These are phyloP conservation scores for Trogon surrucura DNA, from an alignment of 2,113 vertebrate genomes.

Conservation along the genomic window DNA sequence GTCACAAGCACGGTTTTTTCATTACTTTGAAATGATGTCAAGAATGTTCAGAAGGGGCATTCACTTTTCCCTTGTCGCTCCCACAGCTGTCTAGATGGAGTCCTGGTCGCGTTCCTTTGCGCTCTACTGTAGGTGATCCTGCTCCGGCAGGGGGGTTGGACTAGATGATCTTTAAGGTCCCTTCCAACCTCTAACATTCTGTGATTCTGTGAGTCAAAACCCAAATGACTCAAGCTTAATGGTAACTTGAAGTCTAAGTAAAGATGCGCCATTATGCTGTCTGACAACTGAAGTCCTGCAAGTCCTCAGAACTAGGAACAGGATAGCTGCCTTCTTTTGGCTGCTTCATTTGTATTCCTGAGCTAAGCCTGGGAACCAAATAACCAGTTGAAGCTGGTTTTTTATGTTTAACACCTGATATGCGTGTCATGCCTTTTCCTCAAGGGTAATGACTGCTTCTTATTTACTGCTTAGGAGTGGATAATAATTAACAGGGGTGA, in stretches of 20 bases:
- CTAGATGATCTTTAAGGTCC: too few relatives aligned
- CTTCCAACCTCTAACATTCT: too few relatives aligned
- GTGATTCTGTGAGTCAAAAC: too few relatives aligned
- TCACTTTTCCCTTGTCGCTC: background rate
- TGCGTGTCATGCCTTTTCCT: background rate
- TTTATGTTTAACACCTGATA: slow-evolving; percentile 52
- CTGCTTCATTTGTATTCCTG: background rate
- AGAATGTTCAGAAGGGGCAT: background rate
- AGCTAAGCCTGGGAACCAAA: slow-evolving; percentile 4
- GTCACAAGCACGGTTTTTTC: background rate
- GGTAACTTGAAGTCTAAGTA: background rate
- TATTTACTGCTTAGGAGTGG: slow-evolving; percentile 40
- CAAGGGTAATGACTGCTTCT: slow-evolving; percentile 13
- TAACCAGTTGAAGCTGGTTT: background rate
- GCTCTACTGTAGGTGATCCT: too few relatives aligned
- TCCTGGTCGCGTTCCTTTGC: too few relatives aligned
- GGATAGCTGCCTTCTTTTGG: background rate
- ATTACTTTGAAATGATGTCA: background rate
- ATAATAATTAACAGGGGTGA: slow-evolving; percentile 51
- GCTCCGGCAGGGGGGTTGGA: too few relatives aligned
- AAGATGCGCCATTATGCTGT: background rate
- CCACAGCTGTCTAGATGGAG: background rate
- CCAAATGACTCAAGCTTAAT: background rate
- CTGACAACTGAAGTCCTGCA: background rate
- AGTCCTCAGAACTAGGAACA: background rate